phyloP scores from a whole-genome alignment of 2,888 invertebrate species.

The Brachyopa scutellaris region DNA sequence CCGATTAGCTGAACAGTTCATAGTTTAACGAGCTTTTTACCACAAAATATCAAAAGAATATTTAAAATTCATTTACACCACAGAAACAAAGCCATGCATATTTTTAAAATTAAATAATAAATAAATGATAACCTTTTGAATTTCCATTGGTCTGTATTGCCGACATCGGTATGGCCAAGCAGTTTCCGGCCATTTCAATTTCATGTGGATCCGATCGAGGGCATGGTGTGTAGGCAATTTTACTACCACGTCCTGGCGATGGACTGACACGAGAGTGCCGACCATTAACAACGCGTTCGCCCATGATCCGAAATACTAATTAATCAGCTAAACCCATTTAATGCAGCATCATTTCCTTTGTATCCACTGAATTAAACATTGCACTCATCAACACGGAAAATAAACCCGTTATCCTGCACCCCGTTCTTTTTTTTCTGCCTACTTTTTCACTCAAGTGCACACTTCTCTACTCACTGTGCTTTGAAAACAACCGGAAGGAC shows the following conservation, averaged over 20 bases:
- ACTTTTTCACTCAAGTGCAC: constrained; percentile 41
- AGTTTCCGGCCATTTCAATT: constrained; percentile 78
- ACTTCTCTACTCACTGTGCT: constrained; percentile 24
- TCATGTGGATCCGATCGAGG: constrained; percentile 81
- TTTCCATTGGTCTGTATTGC: constrained; percentile 80
- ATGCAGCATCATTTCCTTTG: constrained; percentile 15
- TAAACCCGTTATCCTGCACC: background rate
- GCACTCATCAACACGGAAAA: constrained; percentile 10
- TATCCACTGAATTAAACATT: constrained; percentile 11
- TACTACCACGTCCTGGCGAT: constrained; percentile 80
- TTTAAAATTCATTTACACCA: background rate
- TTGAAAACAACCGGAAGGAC: constrained; percentile 40
- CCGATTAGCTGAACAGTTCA: too few species aligned
- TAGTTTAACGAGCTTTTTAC: too few species aligned
- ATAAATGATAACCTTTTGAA: constrained; percentile 74
- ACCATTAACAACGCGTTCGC: constrained; percentile 77
- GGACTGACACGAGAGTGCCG: constrained; percentile 81
- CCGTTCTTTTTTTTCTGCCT: background rate
- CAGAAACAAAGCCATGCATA: constrained; percentile 37
- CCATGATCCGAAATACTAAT: constrained; percentile 74
- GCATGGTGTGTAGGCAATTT: constrained; percentile 81
- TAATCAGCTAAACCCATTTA: constrained; percentile 27
- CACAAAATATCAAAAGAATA: background rate
- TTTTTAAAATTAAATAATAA: background rate
- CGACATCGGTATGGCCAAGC: constrained; percentile 81